Evolutionary conservation across 2,113 vertebrate species (phyloP).

Genomic region (Gavia stellata): DNA sequence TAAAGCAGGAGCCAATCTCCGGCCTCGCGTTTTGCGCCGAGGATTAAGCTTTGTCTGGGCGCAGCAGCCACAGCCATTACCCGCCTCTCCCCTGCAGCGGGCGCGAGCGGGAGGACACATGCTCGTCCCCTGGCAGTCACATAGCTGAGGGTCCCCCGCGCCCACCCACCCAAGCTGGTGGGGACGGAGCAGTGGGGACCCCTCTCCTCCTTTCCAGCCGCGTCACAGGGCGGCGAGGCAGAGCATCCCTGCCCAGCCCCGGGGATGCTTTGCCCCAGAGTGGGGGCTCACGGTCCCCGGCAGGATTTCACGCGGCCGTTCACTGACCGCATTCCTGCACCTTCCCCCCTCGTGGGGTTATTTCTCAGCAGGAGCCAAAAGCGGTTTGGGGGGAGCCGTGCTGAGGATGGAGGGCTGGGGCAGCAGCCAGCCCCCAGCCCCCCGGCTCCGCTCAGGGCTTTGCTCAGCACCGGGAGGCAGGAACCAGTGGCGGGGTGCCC

Average conservation of each 20-base stretch:
- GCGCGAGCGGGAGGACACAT: rapidly evolving
- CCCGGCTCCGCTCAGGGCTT: neutral
- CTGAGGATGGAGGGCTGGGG: neutral
- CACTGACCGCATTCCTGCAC: neutral
- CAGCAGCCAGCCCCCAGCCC: neutral
- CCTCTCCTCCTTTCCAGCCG: neutral
- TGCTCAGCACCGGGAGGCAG: neutral
- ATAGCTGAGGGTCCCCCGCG: rapidly evolving
- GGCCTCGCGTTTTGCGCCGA: neutral
- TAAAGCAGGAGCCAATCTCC: neutral
- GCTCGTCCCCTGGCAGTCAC: rapidly evolving
- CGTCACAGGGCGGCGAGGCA: rapidly evolving
- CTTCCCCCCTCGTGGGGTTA: neutral
- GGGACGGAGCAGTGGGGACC: neutral
- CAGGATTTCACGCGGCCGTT: neutral
- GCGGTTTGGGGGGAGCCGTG: rapidly evolving
- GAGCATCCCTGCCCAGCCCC: neutral
- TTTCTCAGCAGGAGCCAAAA: neutral
- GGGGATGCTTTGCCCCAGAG: neutral
- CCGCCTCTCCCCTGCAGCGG: neutral
- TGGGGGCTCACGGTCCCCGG: rapidly evolving
- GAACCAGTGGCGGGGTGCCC: rapidly evolving
- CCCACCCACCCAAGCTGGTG: neutral
- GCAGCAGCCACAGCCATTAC: neutral
- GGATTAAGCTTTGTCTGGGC: neutral